These are phyloP conservation scores for Aepyceros melampus DNA, from an alignment of 2,113 vertebrate genomes.

Conservation along the genomic window DNA sequence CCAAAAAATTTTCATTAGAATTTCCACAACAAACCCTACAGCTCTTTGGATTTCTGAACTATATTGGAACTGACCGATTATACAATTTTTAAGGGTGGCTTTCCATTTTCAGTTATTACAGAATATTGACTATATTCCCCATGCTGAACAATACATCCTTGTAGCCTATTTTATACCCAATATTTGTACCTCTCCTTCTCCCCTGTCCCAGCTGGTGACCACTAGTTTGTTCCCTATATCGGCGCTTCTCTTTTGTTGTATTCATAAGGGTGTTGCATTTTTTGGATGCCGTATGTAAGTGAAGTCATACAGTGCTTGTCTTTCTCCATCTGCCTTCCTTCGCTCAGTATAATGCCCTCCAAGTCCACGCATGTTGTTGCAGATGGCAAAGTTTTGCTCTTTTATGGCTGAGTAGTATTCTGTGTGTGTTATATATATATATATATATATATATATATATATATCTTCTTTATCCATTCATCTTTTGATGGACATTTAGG, in stretches of 20 bases:
- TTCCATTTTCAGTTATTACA: background rate
- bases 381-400: background rate
- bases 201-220: background rate
- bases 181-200: background rate
- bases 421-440: background rate
- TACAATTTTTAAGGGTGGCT: background rate
- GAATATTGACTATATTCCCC: background rate
- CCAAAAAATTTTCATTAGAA: background rate
- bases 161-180: background rate
- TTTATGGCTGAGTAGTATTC: background rate
- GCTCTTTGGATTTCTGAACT: background rate
- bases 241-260: background rate
- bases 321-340: background rate
- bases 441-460: background rate
- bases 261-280: background rate
- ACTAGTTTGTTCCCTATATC: background rate
- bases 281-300: rapidly evolving
- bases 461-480: background rate
- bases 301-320: background rate
- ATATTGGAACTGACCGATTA: background rate
- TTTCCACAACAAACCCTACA: background rate
- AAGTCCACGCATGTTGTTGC: background rate
- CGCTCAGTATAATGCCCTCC: background rate
- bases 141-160: background rate
- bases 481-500: background rate